Conservation (phyloP, 2,113 vertebrate genomes). For the Turnix velox region DNA sequence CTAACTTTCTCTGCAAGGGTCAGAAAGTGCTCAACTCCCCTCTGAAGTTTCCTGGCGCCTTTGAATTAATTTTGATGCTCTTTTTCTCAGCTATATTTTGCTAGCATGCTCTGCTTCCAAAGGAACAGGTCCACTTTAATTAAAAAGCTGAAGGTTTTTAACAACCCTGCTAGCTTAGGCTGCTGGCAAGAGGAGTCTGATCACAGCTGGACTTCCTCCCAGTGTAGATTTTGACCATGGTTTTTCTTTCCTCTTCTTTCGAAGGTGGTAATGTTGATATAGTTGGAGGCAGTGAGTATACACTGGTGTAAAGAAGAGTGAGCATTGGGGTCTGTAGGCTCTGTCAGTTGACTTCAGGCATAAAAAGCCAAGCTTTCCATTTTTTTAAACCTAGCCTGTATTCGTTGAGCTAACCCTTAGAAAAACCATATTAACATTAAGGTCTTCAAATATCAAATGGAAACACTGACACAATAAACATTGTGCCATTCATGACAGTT, state of each 20-base stretch:
- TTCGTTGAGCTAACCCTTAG: neutral
- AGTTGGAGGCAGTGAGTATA: neutral
- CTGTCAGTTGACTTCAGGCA: neutral
- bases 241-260: neutral
- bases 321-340: neutral
- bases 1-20: neutral
- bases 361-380: neutral
- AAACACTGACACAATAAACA: slow-evolving; percentile 9
- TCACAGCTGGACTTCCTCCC: neutral
- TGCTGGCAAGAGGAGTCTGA: neutral
- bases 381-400: neutral
- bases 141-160: neutral
- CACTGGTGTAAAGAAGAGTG: neutral
- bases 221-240: neutral
- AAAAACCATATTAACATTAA: neutral
- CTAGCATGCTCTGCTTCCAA: neutral
- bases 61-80: neutral
- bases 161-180: neutral
- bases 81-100: neutral
- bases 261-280: neutral
- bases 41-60: neutral
- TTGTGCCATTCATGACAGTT: neutral
- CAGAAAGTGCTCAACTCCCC: neutral
- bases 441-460: neutral
- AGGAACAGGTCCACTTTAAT: neutral